Conservation (phyloP, 2,113 vertebrate species). For the Sinocyclocheilus anophthalmus region DNA sequence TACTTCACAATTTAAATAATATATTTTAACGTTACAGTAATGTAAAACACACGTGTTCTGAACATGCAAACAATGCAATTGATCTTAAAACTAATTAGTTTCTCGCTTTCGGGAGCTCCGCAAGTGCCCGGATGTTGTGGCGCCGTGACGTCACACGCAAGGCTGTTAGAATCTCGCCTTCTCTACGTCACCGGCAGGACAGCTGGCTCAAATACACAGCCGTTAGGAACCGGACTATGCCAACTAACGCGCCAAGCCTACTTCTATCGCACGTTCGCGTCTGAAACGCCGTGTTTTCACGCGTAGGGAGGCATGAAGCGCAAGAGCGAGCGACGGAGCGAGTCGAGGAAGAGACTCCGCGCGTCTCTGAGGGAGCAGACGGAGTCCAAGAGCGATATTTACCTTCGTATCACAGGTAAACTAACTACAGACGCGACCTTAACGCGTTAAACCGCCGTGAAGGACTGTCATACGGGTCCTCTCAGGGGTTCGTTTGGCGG, state of each 20-base stretch:
- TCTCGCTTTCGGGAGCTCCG: neutral
- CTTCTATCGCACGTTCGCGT: neutral
- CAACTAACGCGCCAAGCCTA: neutral
- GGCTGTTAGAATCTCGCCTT: constrained; percentile 72
- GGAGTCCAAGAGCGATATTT: constrained; percentile 73
- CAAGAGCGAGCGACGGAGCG: constrained; percentile 77
- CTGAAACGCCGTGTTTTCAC: constrained; percentile 56
- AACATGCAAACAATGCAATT: neutral
- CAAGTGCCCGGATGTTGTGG: constrained; percentile 33
- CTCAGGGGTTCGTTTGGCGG: neutral
- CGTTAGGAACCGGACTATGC: neutral
- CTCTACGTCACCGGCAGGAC: constrained; percentile 66
- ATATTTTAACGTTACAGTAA: neutral
- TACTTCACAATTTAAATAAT: no score
- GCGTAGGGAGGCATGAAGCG: constrained; percentile 76
- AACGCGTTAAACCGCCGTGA: neutral
- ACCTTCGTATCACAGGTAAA: constrained; percentile 79
- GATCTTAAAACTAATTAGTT: neutral
- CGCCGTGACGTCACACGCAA: constrained; percentile 70
- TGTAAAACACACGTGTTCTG: neutral
- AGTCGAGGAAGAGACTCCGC: constrained; percentile 76
- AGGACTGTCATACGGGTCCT: neutral
- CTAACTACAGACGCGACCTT: neutral
- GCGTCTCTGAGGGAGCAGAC: constrained; percentile 70
- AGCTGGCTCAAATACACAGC: neutral